Evolutionary conservation across 2,113 vertebrate species (phyloP).

Genomic region (Origma solitaria): DNA sequence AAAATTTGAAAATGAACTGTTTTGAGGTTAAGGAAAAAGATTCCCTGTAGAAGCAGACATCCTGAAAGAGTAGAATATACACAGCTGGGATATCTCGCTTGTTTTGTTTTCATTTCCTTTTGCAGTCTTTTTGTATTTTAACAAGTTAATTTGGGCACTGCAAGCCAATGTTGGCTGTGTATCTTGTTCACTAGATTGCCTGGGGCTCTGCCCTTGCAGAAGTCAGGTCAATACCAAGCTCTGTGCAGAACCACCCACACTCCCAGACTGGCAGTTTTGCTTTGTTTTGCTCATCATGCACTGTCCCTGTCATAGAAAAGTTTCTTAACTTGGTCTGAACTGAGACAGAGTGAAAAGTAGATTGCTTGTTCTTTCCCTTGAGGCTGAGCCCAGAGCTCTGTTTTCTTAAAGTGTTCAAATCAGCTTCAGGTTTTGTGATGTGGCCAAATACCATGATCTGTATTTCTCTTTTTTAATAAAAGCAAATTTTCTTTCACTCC

Average conservation of each 20-base stretch:
- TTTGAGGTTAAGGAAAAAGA: neutral
- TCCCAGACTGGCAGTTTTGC: neutral
- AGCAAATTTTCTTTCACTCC: neutral
- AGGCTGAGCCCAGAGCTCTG: neutral
- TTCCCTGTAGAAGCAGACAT: neutral
- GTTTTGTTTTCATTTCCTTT: conserved; percentile 33
- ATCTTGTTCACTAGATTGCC: neutral
- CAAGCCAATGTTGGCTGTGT: neutral
- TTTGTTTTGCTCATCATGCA: neutral
- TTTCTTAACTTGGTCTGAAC: neutral
- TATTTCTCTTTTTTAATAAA: conserved; percentile 9
- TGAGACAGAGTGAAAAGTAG: neutral
- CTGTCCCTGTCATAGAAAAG: neutral
- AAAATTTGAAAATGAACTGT: neutral
- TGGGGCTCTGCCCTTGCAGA: neutral
- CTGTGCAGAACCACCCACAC: neutral
- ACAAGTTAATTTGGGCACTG: neutral
- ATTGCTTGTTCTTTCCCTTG: conserved; percentile 7
- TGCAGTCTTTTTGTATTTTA: neutral
- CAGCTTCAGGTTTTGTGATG: neutral
- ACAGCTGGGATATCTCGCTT: neutral
- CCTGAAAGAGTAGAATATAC: neutral
- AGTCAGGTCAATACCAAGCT: neutral
- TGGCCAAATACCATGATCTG: neutral
- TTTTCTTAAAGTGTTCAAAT: neutral